A percentile compares a stretch with the other conserved stretches of the same genome.
Evolutionary conservation across 2,113 vertebrate species (phyloP).

Genomic region (Odocoileus virginianus): DNA sequence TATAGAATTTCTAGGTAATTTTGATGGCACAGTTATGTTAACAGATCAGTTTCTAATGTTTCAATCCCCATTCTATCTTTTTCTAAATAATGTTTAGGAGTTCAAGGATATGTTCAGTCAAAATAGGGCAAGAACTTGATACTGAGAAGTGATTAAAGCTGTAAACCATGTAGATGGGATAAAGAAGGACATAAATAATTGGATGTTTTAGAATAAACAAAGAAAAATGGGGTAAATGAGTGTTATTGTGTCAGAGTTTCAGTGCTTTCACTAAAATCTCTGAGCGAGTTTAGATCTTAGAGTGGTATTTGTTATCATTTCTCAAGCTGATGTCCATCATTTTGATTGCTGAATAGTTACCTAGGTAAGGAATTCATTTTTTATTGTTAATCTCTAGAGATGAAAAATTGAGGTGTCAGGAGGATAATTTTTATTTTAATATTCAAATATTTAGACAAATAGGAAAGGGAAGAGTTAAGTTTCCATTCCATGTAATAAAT

Average conservation of each 20-base stretch:
- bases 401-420: not conserved
- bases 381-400: not conserved
- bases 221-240: not conserved
- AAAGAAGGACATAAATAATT: not conserved
- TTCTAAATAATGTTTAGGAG: not conserved
- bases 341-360: not conserved
- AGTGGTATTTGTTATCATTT: not conserved
- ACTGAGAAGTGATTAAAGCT: not conserved
- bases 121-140: not conserved
- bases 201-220: not conserved
- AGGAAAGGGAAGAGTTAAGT: not conserved
- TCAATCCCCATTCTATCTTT: not conserved
- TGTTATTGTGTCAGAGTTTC: not conserved
- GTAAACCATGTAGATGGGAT: not conserved
- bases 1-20: not conserved
- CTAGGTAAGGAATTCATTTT: not conserved
- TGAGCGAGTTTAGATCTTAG: not conserved
- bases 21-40: not conserved
- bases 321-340: not conserved
- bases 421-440: not conserved
- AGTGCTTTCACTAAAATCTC: not conserved
- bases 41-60: not conserved
- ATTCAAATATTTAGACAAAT: not conserved
- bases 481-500: not conserved
- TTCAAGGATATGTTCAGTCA: not conserved